These are phyloP conservation scores for Athrips mouffetella DNA, from an alignment of 2,888 invertebrate genomes.

Conservation along the genomic window DNA sequence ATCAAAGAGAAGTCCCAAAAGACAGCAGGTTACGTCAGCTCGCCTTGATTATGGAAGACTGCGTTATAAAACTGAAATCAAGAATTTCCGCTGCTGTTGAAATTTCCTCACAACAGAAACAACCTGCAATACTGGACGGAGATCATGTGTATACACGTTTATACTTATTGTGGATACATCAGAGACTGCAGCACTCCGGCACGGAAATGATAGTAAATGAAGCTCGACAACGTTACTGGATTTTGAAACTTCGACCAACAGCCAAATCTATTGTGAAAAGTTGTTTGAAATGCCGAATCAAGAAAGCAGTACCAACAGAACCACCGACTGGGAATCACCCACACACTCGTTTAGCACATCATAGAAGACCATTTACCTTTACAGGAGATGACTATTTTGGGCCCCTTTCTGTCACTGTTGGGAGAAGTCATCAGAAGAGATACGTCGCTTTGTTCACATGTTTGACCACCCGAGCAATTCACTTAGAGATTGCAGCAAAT, in stretches of 20 bases:
- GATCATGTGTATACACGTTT: background rate
- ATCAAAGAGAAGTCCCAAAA: background rate
- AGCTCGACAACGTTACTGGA: slow-evolving; percentile 10
- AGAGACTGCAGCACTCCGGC: slow-evolving; percentile 6
- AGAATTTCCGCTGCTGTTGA: background rate
- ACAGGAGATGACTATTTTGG: background rate
- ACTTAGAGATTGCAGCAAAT: background rate
- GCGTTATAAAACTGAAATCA: background rate
- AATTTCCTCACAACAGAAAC: background rate
- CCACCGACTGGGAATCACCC: background rate
- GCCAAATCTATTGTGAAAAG: background rate
- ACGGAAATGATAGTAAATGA: slow-evolving; percentile 11
- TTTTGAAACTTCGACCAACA: slow-evolving; percentile 1
- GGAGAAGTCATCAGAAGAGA: background rate
- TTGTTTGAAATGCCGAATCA: background rate
- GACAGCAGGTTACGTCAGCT: background rate
- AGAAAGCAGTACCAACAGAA: background rate
- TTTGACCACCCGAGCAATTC: background rate
- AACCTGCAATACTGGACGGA: slow-evolving; percentile 14
- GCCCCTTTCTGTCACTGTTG: background rate
- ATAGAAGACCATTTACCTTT: background rate
- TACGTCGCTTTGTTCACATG: slow-evolving; percentile 3
- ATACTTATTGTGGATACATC: slow-evolving; percentile 11
- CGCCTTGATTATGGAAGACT: background rate
- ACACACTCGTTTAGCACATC: background rate